Percentiles rank a stretch among this genome's conserved stretches.
Evolutionary conservation across 2,888 invertebrate genomes (phyloP).

Genomic region (Orthosia gothica): DNA sequence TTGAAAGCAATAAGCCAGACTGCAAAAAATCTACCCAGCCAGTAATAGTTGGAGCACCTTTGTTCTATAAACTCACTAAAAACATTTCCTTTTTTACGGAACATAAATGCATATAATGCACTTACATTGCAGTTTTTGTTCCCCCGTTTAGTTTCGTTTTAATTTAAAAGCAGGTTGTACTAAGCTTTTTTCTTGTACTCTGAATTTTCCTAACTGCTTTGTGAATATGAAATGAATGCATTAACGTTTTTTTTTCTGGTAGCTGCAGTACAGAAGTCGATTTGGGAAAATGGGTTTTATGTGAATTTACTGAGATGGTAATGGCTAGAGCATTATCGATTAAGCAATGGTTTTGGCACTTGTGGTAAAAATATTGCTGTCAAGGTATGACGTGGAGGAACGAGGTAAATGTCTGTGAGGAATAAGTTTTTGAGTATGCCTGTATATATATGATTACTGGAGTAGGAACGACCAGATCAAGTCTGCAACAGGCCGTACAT

Average conservation of each 20-base stretch:
- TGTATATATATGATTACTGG: no score
- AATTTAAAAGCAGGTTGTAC: conserved; percentile 33
- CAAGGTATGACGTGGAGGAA: no score
- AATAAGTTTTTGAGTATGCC: no score
- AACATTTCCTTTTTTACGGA: conserved; percentile 29
- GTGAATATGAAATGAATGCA: conserved; percentile 34
- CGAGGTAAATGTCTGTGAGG: no score
- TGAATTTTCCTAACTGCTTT: conserved; percentile 15
- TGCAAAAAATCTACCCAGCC: conserved; percentile 3
- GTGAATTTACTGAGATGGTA: not conserved
- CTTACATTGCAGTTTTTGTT: conserved; percentile 47
- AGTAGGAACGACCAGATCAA: no score
- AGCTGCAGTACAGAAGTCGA: not conserved
- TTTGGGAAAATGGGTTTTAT: conserved; percentile 5
- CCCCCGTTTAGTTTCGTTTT: conserved; percentile 39
- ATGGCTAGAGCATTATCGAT: not conserved
- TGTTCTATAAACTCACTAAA: conserved; percentile 14
- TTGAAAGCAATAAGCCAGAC: no score
- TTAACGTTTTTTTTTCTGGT: conserved; percentile 3
- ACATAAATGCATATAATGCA: conserved; percentile 34
- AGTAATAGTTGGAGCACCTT: conserved; percentile 11
- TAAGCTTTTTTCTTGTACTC: not conserved
- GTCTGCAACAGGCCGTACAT: no score
- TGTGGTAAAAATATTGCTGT: no score
- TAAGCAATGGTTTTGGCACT: no score